Evolutionary conservation across 1,140 invertebrate genomes (phyloP), one percentile per base, ranked within the genome.

Genomic region (Sminthurinus signatus): DNA sequence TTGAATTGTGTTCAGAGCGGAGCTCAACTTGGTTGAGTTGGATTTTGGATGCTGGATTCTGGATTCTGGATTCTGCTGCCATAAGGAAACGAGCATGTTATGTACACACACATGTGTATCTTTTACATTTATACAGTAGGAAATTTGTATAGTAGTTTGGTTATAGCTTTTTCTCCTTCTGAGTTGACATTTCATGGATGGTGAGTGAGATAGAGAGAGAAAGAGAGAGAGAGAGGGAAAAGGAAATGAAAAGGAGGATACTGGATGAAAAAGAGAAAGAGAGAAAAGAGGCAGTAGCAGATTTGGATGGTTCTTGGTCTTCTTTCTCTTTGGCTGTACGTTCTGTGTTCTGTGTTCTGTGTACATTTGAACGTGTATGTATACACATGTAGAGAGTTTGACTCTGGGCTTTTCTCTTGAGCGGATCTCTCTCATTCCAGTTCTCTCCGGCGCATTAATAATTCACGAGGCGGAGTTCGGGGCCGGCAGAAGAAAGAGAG

Each of bases 401-500:
- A n/a, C n/a, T n/a, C n/a, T 51, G 64, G 60, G 64, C 62, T 58
- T 62, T 61, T 66, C 51, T 62, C 44, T 54, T 17, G 50, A 65
- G 54, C 60, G 67, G 62, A 64, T 68, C 67, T 23, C 60, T n/a
- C n/a, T n/a, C n/a, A n/a, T n/a, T n/a, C n/a, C n/a, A n/a, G n/a
- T n/a, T n/a, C n/a, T n/a, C n/a, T n/a, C n/a, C n/a, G n/a, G n/a
- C n/a, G n/a, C 62, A 68, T 68, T 68, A 68, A 68, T 68, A 68
- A 68, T 68, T 68, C 67, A 68, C 60, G 28, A 68, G 67, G 67
- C 67, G 67, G 69, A 71, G 69, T 64, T 61, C 52, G 56, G 59
- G 60, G 55, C 54, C 42, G 58, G 65, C 56, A 62, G 57, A 58
- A 57, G 65, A 66, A 50, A 70, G 52, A 69, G 65, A 68, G 68